A percentile compares a stretch with the other conserved stretches of the same genome.
Conservation (phyloP, 2,113 vertebrate genomes). For the Gorsachius goisagi region DNA sequence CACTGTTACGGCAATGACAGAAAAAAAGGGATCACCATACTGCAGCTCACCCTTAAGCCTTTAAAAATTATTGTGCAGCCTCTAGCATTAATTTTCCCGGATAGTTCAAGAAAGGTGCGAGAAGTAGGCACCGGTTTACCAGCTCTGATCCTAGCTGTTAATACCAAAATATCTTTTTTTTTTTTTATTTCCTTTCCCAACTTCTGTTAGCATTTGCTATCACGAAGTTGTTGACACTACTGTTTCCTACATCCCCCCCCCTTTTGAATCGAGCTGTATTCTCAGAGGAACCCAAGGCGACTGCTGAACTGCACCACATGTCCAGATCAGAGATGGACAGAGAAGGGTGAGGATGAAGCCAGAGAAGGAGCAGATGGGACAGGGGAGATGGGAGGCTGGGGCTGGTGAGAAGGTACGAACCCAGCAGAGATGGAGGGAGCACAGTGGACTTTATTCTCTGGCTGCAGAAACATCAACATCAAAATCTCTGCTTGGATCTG, state of each 20-base stretch:
- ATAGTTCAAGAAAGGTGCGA: not conserved
- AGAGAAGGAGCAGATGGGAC: not conserved
- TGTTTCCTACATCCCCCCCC: not conserved
- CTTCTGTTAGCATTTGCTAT: not conserved
- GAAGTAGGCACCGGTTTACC: not conserved
- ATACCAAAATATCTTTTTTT: not conserved
- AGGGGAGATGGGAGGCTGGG: not conserved
- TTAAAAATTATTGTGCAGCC: not conserved
- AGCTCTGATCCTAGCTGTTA: not conserved
- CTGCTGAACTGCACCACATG: accelerated
- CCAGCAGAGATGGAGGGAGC: not conserved
- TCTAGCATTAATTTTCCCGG: not conserved
- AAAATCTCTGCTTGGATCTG: slow-evolving; percentile 61
- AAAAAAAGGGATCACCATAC: not conserved
- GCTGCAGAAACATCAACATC: not conserved
- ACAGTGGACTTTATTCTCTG: slow-evolving; percentile 57
- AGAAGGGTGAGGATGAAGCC: not conserved
- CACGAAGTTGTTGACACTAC: not conserved
- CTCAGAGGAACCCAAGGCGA: not conserved
- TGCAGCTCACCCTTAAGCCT: not conserved
- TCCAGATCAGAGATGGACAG: not conserved
- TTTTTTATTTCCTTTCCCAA: not conserved
- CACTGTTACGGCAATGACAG: not conserved
- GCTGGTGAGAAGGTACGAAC: not conserved
- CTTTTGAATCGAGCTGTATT: not conserved